These are phyloP conservation scores for Pterostichus niger DNA, from an alignment of 2,888 invertebrate genomes.

Conservation along the genomic window DNA sequence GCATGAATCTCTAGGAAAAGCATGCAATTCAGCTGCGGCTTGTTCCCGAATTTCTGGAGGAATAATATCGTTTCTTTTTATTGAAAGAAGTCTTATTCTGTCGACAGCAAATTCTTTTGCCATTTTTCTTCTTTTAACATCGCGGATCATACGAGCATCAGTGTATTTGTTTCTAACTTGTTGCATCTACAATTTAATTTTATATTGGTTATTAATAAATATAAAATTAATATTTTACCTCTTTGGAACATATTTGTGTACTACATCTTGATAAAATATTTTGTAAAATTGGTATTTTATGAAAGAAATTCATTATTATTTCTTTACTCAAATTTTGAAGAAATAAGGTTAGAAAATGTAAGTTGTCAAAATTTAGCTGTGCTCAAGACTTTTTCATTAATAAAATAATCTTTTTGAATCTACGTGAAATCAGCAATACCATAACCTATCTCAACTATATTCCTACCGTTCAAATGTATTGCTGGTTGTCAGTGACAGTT, in stretches of 20 bases:
- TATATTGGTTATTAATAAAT: neutral
- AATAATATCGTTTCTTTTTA: conserved; percentile 91
- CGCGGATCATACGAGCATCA: conserved; percentile 91
- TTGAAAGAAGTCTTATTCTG: conserved; percentile 88
- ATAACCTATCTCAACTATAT: no score
- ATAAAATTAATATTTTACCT: conserved; percentile 20
- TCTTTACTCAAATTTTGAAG: neutral
- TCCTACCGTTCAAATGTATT: no score
- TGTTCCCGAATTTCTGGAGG: conserved; percentile 89
- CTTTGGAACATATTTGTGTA: conserved; percentile 5
- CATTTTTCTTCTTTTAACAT: conserved; percentile 89
- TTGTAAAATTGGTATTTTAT: neutral
- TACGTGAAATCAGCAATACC: no score
- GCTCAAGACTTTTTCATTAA: neutral
- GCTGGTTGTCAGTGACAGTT: no score
- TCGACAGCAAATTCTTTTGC: conserved; percentile 87
- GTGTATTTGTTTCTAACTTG: conserved; percentile 89
- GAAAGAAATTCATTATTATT: conserved; percentile 33
- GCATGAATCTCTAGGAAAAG: conserved; percentile 87
- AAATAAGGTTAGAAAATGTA: neutral
- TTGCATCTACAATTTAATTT: conserved; percentile 79
- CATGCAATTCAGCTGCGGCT: conserved; percentile 86
- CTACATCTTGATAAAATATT: conserved; percentile 30
- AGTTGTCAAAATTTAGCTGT: neutral
- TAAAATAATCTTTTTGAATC: no score